Evolutionary conservation across 2,113 vertebrate species (phyloP).

Genomic region (Geococcyx californianus): DNA sequence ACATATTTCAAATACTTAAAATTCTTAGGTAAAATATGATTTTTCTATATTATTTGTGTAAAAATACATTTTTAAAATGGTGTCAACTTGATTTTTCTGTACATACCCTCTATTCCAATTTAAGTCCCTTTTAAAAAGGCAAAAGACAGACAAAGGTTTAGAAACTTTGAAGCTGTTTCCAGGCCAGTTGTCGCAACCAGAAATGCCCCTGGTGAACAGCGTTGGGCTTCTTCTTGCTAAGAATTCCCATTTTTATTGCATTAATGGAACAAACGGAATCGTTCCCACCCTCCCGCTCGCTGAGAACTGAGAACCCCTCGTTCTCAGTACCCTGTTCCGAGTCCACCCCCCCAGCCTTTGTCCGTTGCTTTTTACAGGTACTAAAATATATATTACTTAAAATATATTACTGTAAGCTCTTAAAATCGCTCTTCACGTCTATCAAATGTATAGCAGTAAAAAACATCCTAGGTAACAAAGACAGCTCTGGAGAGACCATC

Average conservation of each 20-base stretch:
- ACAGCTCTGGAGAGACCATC: background rate
- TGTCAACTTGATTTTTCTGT: constrained; percentile 75
- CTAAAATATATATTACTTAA: constrained; percentile 87
- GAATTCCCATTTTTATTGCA: constrained; percentile 75
- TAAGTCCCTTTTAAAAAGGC: constrained; percentile 79
- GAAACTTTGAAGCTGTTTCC: constrained; percentile 58
- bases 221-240: constrained; percentile 50
- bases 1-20: constrained; percentile 82
- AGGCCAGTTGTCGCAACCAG: constrained; percentile 53
- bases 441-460: constrained; percentile 74
- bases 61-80: constrained; percentile 85
- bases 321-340: constrained; percentile 52
- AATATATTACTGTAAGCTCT: constrained; percentile 85
- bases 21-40: constrained; percentile 84
- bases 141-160: constrained; percentile 73
- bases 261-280: constrained; percentile 46
- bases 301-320: constrained; percentile 23
- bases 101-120: constrained; percentile 79
- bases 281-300: constrained; percentile 37
- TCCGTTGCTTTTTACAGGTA: constrained; percentile 62
- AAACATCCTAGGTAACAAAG: constrained; percentile 37
- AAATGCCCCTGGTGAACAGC: constrained; percentile 56
- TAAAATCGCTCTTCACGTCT: constrained; percentile 68
- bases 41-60: constrained; percentile 81
- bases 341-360: background rate